Evolutionary conservation across 1,140 invertebrate genomes (phyloP), one percentile per base, ranked within the genome.

Genomic region (Zaprionus capensis): DNA sequence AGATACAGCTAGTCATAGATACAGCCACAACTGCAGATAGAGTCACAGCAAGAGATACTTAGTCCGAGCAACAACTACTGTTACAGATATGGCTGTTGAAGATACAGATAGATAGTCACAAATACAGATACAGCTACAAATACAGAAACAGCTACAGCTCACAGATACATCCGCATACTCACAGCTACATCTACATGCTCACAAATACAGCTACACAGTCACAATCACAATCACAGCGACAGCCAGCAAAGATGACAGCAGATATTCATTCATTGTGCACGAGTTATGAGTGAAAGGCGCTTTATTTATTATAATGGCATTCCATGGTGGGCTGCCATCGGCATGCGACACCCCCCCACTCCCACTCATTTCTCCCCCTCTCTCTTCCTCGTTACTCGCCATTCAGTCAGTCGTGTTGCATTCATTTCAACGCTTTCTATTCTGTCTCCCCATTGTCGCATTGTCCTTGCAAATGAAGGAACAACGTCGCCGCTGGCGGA

Each of bases 401-500:
- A 61, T 61, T 71, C 68, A 76, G 71, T 71, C 82, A 78, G 80
- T 62, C 74, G 26, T 26, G 28, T 69, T 51, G 46, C 71, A 59
- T 67, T 75, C 66, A 75, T 49, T 71, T 70, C 76, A 80, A 80
- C 56, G 80, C 78, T 67, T 76, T 72, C 77, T 69, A 44, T 55
- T 24, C 6, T 69, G 20, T 49, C 11, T 5, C 26, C 38, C 20
- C 24, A 38, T 62, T 71, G 82, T 82, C 79, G 81, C 85, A 90
- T 90, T 90, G 85, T 90, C 85, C 85, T 90, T 85, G 85, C 85
- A 90, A 87, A 90, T 90, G 85, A 90, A 82, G 71, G 86, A 81
- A 83, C 62, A 78, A 81, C 62, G 73, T 62, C 73, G 69, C 77
- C 73, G 71, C 71, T 80, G 72, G 63, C 71, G 70, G 81, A 76